A percentile compares a stretch with the other conserved stretches of the same genome.
Evolutionary conservation across 2,888 invertebrate species (phyloP).

Genomic region (Nomada ruficornis): DNA sequence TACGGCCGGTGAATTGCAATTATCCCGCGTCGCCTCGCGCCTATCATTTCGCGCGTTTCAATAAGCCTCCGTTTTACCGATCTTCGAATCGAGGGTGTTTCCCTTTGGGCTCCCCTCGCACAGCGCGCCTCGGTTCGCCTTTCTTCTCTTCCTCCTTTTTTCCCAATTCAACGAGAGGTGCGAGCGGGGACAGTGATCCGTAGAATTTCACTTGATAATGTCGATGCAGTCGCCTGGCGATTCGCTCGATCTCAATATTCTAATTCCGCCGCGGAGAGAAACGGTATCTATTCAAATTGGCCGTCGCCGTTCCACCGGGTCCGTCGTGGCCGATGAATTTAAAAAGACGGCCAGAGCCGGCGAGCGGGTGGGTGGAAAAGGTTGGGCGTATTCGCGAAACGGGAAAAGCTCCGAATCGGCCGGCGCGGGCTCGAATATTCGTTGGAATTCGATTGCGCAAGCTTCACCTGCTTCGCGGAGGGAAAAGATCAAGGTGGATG

Average conservation of each 20-base stretch:
- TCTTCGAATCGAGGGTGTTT: conserved; percentile 36
- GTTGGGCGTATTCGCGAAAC: conserved; percentile 10
- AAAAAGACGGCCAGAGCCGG: background rate
- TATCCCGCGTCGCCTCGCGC: conserved; percentile 70
- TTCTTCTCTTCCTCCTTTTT: conserved; percentile 5
- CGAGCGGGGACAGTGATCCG: conserved; percentile 75
- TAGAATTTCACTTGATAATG: conserved; percentile 79
- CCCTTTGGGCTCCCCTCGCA: background rate
- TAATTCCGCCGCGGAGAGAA: conserved; percentile 73
- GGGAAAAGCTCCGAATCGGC: background rate
- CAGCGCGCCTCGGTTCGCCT: background rate
- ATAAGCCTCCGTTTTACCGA: conserved; percentile 78
- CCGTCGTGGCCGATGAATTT: conserved; percentile 24
- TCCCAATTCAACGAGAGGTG: conserved; percentile 58
- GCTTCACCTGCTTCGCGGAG: conserved; percentile 44
- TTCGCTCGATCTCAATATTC: conserved; percentile 76
- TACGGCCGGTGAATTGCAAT: conserved; percentile 76
- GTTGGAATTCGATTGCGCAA: conserved; percentile 49
- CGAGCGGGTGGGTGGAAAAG: conserved; percentile 19
- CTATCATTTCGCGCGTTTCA: conserved; percentile 81
- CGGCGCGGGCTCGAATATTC: conserved; percentile 27
- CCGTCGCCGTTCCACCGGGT: background rate
- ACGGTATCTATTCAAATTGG: conserved; percentile 77
- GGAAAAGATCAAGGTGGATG: conserved; percentile 57
- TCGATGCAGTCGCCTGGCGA: conserved; percentile 41